Evolutionary conservation across 1,140 invertebrate genomes (phyloP).

Genomic region (Drosophila auraria): DNA sequence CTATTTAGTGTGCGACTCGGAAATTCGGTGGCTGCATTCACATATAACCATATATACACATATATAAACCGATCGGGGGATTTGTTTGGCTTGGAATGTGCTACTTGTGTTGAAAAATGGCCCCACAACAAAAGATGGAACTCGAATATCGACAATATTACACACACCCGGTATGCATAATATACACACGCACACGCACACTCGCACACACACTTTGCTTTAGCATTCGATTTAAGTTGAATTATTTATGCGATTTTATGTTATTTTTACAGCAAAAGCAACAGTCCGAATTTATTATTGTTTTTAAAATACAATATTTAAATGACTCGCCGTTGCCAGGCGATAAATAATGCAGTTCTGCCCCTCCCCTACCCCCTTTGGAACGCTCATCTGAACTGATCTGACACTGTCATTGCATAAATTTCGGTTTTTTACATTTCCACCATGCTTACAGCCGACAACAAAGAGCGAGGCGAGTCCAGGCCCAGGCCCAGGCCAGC

Average conservation of each 20-base stretch:
- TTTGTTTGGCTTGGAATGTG: conserved; percentile 67
- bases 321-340: conserved; percentile 68
- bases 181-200: conserved; percentile 22
- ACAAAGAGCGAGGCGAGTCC: conserved; percentile 27
- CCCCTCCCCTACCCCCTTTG: conserved; percentile 5
- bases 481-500: conserved; percentile 13
- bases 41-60: conserved; percentile 13
- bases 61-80: conserved; percentile 20
- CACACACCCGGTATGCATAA: conserved; percentile 33
- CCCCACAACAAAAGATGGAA: conserved; percentile 61
- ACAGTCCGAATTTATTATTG: conserved; percentile 49
- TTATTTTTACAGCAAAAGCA: conserved; percentile 63
- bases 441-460: conserved; percentile 34
- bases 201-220: conserved; percentile 14
- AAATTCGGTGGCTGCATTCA: conserved; percentile 11
- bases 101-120: conserved; percentile 81
- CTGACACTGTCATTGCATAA: conserved; percentile 67
- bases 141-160: conserved; percentile 59
- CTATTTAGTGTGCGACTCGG: conserved; percentile 32
- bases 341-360: conserved; percentile 73
- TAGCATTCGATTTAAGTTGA: conserved; percentile 69
- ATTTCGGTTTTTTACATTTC: conserved; percentile 62
- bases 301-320: conserved; percentile 77
- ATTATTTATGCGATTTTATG: conserved; percentile 73
- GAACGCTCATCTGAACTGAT: conserved; percentile 32